A percentile compares a stretch with the other conserved stretches of the same genome.
Conservation (phyloP, 2,113 vertebrate genomes). For the Sinocyclocheilus maitianheensis region DNA sequence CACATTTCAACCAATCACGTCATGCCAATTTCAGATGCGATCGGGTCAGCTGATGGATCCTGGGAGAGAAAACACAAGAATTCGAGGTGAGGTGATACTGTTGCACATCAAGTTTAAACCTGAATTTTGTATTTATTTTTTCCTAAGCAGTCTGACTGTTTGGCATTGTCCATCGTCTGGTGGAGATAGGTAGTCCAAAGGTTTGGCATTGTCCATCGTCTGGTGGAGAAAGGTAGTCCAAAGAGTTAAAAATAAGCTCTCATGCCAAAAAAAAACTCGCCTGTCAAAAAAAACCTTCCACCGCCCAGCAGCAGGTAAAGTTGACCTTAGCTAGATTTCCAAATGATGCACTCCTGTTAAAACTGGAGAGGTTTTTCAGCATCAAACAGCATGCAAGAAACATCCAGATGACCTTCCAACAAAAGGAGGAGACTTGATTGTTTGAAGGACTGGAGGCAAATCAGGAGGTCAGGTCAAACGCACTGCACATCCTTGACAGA, state of each 20-base stretch:
- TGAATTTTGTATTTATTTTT: background rate
- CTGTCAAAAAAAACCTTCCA: background rate
- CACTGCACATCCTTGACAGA: constrained; percentile 15
- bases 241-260: constrained; percentile 9
- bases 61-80: background rate
- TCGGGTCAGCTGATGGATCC: constrained; percentile 40
- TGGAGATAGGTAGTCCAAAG: background rate
- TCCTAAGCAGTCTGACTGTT: background rate
- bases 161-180: background rate
- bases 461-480: background rate
- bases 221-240: background rate
- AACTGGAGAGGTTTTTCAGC: background rate
- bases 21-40: constrained; percentile 53
- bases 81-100: background rate
- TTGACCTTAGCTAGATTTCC: constrained; percentile 10
- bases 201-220: background rate
- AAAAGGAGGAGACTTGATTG: background rate
- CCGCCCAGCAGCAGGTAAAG: background rate
- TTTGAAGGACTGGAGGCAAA: background rate
- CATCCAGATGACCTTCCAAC: background rate
- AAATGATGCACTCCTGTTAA: background rate
- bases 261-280: background rate
- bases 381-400: constrained; percentile 37
- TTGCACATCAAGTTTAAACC: background rate
- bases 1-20: constrained; percentile 70